Evolutionary conservation across 2,797 vertebrate species (phyloP), one percentile per base, ranked within the genome.

Genomic region (Sebastes hubbsi): DNA sequence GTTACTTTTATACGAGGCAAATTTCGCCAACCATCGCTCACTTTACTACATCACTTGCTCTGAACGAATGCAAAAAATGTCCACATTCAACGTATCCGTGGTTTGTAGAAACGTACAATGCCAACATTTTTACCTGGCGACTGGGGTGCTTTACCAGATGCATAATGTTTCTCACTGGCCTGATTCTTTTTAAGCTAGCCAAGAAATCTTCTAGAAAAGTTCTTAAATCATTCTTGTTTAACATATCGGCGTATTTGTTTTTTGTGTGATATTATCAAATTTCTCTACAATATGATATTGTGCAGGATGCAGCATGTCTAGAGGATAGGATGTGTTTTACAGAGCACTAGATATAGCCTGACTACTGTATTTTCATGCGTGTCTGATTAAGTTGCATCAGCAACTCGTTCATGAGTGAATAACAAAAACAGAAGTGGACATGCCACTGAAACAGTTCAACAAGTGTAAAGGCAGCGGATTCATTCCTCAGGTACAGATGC

Each of bases 291-390:
- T 25, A 30, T 11, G n/a, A 18, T 6, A 27, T 38, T 64, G 36
- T 54, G 11, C 5, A 5, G 4, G 14, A 42, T 30, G 18, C 36
- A 30, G 36, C 29, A 16, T 34, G 8, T 12, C 24, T 13, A 0
- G 30, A 54, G 14, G 11, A 25, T n/a, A n/a, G 9, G 38, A 14
- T 64, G 14, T 64, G 3, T 69, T 24, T 61, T 16, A 14, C 49
- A 22, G 22, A 8, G 18, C 36, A 46, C 22, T 0, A 14, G 0
- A 59, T 34, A 1, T 3, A 4, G 7, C 1, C 0, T 1, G 6
- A 13, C 25, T 1, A 24, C 5, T 29, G 32, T 14, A 8, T 61
- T 78, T 66, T n/a, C 9, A 30, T n/a, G 22, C 54, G 22, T 11
- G 32, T 32, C 27, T 56, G 46, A 73, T 58, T 14, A 30, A 25